phyloP scores from a whole-genome alignment of 2,797 vertebrate genomes.

The Danio tinwini region DNA sequence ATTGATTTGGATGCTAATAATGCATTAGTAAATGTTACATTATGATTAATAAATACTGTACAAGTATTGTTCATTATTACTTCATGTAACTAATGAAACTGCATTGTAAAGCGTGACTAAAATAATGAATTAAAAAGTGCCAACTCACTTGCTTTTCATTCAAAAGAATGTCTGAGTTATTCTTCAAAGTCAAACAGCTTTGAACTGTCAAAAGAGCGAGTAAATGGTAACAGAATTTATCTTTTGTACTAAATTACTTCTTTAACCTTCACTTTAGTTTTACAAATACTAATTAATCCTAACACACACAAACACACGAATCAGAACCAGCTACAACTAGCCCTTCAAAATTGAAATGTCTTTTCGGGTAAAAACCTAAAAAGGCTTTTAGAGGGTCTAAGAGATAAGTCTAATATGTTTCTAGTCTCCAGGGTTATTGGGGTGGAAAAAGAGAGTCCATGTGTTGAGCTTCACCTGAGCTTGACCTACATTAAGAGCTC shows the following conservation, averaged over 20 bases:
- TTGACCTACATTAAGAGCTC: conserved; percentile 47
- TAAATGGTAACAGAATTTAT: background rate
- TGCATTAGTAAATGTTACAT: no score
- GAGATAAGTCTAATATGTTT: conserved; percentile 66
- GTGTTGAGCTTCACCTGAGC: conserved; percentile 42
- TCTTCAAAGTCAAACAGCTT: background rate
- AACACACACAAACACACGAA: background rate
- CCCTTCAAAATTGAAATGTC: background rate
- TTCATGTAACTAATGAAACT: no score
- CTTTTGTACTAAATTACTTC: background rate
- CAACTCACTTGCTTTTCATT: background rate
- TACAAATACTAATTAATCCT: background rate
- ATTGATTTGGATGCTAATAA: no score
- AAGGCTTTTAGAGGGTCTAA: conserved; percentile 48
- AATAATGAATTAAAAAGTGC: background rate
- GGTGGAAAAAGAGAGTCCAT: conserved; percentile 72
- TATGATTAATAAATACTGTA: no score
- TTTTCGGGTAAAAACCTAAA: background rate
- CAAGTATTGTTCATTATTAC: no score
- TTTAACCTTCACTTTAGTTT: background rate
- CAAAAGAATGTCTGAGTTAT: background rate
- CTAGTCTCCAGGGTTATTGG: conserved; percentile 70
- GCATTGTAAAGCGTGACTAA: no score
- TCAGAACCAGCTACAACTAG: conserved; percentile 8
- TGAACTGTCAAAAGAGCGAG: background rate